A percentile compares a stretch with the other conserved stretches of the same genome.
These are phyloP conservation scores for Brenthis hecate DNA, from an alignment of 2,888 invertebrate genomes.

Conservation along the genomic window DNA sequence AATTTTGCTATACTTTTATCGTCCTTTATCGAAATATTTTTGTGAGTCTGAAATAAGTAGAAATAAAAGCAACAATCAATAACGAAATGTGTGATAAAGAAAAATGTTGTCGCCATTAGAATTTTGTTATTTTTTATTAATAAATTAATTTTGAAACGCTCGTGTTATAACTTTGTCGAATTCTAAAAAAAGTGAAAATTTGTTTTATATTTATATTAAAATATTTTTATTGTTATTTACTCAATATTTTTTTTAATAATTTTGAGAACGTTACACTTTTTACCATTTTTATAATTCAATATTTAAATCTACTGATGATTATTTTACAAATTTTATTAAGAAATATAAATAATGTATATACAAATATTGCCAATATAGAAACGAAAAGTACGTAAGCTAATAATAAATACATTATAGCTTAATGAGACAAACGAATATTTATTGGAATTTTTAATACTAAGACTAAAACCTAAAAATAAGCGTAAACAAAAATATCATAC, in stretches of 20 bases:
- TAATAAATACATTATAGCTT: slow-evolving; percentile 25
- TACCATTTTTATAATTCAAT: slow-evolving; percentile 28
- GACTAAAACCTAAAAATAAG: slow-evolving; percentile 26
- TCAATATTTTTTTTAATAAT: slow-evolving; percentile 10
- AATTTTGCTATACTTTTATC: neutral
- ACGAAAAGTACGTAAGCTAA: slow-evolving; percentile 32
- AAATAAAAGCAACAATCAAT: neutral
- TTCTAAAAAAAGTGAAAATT: slow-evolving; percentile 1
- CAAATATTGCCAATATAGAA: slow-evolving; percentile 30
- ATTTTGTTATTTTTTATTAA: slow-evolving; percentile 4
- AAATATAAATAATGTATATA: slow-evolving; percentile 29
- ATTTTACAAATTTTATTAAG: slow-evolving; percentile 27
- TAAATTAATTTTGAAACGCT: neutral
- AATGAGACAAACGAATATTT: slow-evolving; percentile 51
- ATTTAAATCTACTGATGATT: slow-evolving; percentile 24
- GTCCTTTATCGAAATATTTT: slow-evolving; percentile 2
- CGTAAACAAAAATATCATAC: slow-evolving; percentile 36
- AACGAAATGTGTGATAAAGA: slow-evolving; percentile 20
- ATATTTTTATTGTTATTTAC: slow-evolving; percentile 14
- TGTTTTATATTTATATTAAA: slow-evolving; percentile 16
- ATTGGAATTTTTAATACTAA: slow-evolving; percentile 47
- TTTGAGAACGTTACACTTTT: slow-evolving; percentile 31
- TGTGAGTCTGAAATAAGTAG: slow-evolving; percentile 19
- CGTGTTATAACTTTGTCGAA: neutral
- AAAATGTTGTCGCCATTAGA: slow-evolving; percentile 1